These are phyloP conservation scores for Pangasianodon gigas DNA, from an alignment of 2,113 vertebrate species.

Conservation along the genomic window DNA sequence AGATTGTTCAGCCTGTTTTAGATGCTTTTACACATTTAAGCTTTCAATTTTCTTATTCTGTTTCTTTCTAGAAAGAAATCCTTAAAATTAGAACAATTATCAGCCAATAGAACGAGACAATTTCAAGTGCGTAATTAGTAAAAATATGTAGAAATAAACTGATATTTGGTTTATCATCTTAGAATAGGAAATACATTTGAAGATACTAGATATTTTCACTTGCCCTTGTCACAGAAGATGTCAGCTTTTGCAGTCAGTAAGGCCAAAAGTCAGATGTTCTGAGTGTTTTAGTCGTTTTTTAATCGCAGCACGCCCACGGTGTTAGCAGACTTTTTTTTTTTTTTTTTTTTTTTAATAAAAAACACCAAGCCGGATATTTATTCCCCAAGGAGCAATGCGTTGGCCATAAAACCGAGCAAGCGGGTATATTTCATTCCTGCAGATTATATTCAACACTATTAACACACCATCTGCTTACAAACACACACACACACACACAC, in stretches of 20 bases:
- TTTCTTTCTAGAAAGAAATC: too few relatives aligned
- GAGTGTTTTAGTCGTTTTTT: neutral
- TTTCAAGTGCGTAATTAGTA: neutral
- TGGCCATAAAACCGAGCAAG: constrained; percentile 74
- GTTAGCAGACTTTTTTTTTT: neutral
- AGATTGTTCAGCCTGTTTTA: too few relatives aligned
- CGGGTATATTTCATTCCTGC: constrained; percentile 75
- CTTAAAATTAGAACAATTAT: too few relatives aligned
- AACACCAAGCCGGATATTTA: constrained; percentile 30
- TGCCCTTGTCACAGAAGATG: neutral
- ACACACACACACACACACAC: constrained; percentile 74
- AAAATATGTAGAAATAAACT: neutral
- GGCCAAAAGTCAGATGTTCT: neutral
- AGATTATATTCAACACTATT: constrained; percentile 78
- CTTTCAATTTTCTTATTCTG: too few relatives aligned
- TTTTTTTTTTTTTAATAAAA: neutral
- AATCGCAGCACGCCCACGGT: neutral
- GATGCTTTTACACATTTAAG: too few relatives aligned
- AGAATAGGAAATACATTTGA: neutral
- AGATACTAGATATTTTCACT: neutral
- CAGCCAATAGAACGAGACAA: too few relatives aligned
- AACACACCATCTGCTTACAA: constrained; percentile 79
- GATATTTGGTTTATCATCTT: neutral
- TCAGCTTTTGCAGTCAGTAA: neutral
- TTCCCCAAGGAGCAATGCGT: constrained; percentile 66